These are phyloP conservation scores for Sinocyclocheilus anshuiensis DNA, from an alignment of 2,113 vertebrate genomes.

Conservation along the genomic window DNA sequence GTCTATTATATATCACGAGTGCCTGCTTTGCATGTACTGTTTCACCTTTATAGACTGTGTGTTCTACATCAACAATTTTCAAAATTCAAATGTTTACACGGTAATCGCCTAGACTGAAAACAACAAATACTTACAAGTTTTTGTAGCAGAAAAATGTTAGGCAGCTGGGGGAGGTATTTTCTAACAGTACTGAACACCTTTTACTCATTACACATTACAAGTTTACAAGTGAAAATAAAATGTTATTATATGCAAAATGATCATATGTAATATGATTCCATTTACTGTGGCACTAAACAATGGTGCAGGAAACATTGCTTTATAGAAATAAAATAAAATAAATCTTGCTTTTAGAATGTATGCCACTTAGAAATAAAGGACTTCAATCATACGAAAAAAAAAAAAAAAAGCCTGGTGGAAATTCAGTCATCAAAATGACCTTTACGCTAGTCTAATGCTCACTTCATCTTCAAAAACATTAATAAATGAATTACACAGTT, in stretches of 20 bases:
- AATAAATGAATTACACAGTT: neutral
- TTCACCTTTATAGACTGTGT: conserved; percentile 14
- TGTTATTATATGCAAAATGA: neutral
- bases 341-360: neutral
- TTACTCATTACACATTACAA: neutral
- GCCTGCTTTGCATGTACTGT: conserved; percentile 22
- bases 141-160: neutral
- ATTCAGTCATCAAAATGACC: neutral
- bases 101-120: neutral
- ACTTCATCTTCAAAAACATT: neutral
- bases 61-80: conserved; percentile 2
- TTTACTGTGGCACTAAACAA: neutral
- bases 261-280: neutral
- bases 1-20: neutral
- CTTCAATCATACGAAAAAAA: neutral
- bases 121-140: neutral
- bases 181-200: neutral
- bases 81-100: neutral
- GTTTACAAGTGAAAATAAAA: neutral
- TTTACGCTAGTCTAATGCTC: neutral
- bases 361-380: neutral
- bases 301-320: neutral
- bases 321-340: neutral
- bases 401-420: neutral
- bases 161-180: neutral